Base-by-base conservation (phyloP, 2,888 invertebrate species). In the Philereme transversata region DNA sequence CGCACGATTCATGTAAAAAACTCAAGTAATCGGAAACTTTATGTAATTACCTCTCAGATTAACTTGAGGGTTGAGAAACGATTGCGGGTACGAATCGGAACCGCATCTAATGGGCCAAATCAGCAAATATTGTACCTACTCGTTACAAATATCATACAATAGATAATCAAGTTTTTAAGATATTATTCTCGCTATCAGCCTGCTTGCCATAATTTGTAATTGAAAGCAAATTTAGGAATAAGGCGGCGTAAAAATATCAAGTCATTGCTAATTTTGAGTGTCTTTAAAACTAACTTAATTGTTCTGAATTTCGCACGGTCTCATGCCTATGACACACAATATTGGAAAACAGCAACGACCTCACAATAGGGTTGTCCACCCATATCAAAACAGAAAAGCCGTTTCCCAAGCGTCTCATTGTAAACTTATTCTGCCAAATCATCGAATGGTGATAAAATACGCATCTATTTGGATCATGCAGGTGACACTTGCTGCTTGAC, bases 401-500 rank as follows among this genome's bases (percentile, higher is more conserved):
- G 75, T 82, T 60, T 64, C 51, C 51, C 54, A 65, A 64, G 55
- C 49, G 43, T 49, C 46, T 69, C 74, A 85, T 87, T 88, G 86
- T 86, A 59, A 74, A 71, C 71, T 74, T 81, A 22, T 88, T 83
- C 79, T 87, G 90, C 87, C 80, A 89, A 90, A 88, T 91, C 91
- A 91, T 88, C 81, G 84, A 83, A 82, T 76, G 76, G 68, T 83
- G 79, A 88, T 88, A 84, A 85, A 86, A 79, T 58, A 38, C 70
- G 74, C 78, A 76, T 65, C 47, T 60, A 62, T 58, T 55, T 62
- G 48, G 51, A 59, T 53, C 52, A 47, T 33, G 68, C 68, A 68
- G 68, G 68, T 68, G 68, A 57, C 68, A 68, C 61, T 66, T 60
- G 65, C 58, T 48, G 51, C 63, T 10, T 47, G 57, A 58, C 51